Evolutionary conservation across 2,888 invertebrate species (phyloP).

Genomic region (Pogonocherus hispidulus): DNA sequence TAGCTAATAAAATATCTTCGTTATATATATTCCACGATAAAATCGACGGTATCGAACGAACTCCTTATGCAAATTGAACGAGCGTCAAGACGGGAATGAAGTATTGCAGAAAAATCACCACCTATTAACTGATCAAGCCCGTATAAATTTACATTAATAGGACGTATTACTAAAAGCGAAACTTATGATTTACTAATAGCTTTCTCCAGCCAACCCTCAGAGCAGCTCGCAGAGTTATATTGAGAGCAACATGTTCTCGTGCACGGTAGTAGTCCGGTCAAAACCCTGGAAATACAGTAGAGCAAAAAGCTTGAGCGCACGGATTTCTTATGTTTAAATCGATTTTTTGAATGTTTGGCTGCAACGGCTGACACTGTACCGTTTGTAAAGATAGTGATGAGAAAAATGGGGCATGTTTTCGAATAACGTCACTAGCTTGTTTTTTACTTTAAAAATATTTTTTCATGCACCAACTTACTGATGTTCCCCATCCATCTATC

Average conservation of each 20-base stretch:
- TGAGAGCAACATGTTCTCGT: conserved; percentile 15
- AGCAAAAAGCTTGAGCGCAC: too few species aligned
- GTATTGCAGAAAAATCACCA: conserved; percentile 14
- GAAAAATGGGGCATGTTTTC: too few species aligned
- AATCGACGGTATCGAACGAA: conserved; percentile 13
- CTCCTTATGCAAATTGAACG: conserved; percentile 18
- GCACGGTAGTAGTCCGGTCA: too few species aligned
- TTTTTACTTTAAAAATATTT: too few species aligned
- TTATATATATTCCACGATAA: conserved; percentile 17
- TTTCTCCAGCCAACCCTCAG: conserved; percentile 39
- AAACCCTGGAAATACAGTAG: too few species aligned
- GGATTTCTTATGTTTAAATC: too few species aligned
- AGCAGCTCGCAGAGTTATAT: conserved; percentile 23
- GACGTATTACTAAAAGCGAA: conserved; percentile 18
- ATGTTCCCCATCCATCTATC: too few species aligned
- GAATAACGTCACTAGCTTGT: too few species aligned
- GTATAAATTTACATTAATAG: conserved; percentile 26
- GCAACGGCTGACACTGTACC: too few species aligned
- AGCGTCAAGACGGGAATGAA: conserved; percentile 8
- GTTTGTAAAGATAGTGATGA: too few species aligned
- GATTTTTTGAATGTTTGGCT: too few species aligned
- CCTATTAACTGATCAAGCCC: conserved; percentile 20
- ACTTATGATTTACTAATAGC: conserved; percentile 48
- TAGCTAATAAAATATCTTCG: conserved; percentile 1
- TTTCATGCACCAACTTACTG: too few species aligned